Evolutionary conservation across 2,797 vertebrate species (phyloP).

Genomic region (Stomatorhinus walkeri): DNA sequence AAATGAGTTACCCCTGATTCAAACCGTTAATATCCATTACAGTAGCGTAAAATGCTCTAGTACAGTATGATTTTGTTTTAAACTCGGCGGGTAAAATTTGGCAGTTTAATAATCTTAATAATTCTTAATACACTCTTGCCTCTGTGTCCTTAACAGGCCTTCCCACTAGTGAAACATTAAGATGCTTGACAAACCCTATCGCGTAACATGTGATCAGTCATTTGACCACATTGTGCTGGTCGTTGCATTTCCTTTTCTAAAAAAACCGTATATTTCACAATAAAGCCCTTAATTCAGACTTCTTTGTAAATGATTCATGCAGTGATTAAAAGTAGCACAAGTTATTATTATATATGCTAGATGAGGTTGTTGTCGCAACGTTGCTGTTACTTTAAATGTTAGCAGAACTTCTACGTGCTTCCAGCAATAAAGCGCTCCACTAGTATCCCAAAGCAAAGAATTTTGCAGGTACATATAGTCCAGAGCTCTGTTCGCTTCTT

Average conservation of each 20-base stretch:
- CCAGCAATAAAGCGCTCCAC: conserved; percentile 15
- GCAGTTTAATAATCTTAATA: neutral
- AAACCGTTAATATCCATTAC: neutral
- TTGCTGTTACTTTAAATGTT: neutral
- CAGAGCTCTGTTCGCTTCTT: neutral
- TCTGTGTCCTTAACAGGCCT: neutral
- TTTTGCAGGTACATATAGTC: neutral
- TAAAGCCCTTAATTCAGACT: neutral
- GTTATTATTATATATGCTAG: neutral
- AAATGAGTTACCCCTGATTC: neutral
- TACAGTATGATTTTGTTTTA: neutral
- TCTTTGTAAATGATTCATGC: neutral
- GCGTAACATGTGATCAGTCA: conserved; percentile 10
- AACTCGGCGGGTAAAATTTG: neutral
- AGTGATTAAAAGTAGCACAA: neutral
- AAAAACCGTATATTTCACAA: neutral
- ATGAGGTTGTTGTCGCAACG: neutral
- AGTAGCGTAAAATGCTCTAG: neutral
- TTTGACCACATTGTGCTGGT: conserved; percentile 6
- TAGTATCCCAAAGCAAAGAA: neutral
- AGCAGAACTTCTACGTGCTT: conserved; percentile 5
- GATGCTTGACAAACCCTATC: neutral
- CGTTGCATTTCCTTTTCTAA: conserved; percentile 11
- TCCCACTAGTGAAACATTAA: neutral
- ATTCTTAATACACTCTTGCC: neutral